These are phyloP conservation scores for Phoebastria nigripes DNA, from an alignment of 2,797 vertebrate genomes.

Conservation along the genomic window DNA sequence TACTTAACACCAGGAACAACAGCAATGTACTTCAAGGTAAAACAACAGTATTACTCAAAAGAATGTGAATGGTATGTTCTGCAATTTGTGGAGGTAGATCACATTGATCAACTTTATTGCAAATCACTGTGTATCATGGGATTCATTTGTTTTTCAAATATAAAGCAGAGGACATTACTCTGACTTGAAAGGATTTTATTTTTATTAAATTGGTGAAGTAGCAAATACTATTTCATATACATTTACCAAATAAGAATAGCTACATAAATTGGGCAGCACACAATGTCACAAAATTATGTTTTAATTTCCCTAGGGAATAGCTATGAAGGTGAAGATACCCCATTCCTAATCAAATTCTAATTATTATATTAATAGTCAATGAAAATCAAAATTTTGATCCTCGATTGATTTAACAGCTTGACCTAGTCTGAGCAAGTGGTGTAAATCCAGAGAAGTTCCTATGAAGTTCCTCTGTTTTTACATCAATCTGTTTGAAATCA, in stretches of 20 bases:
- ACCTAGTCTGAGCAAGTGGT: not conserved
- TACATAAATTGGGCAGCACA: not conserved
- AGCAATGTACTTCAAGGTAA: slow-evolving; percentile 26
- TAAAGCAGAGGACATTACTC: slow-evolving; percentile 18
- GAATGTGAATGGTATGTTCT: slow-evolving; percentile 1
- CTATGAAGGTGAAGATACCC: not conserved
- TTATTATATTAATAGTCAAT: not conserved
- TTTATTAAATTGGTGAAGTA: not conserved
- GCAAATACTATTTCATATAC: not conserved
- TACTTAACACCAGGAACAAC: slow-evolving; percentile 24
- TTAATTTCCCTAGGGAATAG: not conserved
- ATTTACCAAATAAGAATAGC: not conserved
- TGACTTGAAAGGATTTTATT: slow-evolving; percentile 27
- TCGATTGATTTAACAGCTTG: not conserved
- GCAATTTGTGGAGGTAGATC: slow-evolving; percentile 36
- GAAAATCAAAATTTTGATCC: not conserved
- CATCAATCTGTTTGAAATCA: slow-evolving; percentile 13
- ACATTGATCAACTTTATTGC: slow-evolving; percentile 57
- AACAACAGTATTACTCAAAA: slow-evolving; percentile 42
- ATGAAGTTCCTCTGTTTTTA: not conserved
- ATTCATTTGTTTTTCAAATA: slow-evolving; percentile 45
- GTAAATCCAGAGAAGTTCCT: not conserved
- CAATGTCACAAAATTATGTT: not conserved
- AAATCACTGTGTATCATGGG: slow-evolving; percentile 20
- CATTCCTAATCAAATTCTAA: not conserved